Evolutionary conservation across 2,888 invertebrate species (phyloP).

Genomic region (Cyaniris semiargus): DNA sequence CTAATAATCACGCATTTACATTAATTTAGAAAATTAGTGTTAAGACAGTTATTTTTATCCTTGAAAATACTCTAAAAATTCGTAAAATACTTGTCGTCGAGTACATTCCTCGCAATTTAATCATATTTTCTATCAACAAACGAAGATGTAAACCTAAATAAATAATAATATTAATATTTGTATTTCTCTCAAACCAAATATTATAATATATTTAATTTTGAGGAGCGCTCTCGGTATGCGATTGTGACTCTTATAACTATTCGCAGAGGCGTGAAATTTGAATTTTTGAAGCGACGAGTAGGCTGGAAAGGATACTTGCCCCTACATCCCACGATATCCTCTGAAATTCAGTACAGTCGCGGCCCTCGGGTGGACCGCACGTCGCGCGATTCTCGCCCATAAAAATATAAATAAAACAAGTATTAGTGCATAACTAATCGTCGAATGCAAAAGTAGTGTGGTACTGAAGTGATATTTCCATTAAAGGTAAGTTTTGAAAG

Average conservation of each 20-base stretch:
- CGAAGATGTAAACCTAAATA: constrained; percentile 9
- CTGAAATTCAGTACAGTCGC: constrained; percentile 45
- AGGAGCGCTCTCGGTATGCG: background rate
- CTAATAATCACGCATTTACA: too few species aligned
- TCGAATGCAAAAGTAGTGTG: background rate
- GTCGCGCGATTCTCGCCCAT: constrained; percentile 36
- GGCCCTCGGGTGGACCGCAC: constrained; percentile 39
- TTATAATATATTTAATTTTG: constrained; percentile 1
- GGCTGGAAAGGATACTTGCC: constrained; percentile 44
- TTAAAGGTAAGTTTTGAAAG: constrained; percentile 5
- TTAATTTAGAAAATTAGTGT: too few species aligned
- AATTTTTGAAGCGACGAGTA: constrained; percentile 37
- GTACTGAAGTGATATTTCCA: background rate
- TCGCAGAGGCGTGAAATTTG: background rate
- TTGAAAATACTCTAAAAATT: background rate
- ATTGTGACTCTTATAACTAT: background rate
- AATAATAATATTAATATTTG: background rate
- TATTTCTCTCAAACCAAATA: background rate
- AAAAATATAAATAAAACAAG: constrained; percentile 13
- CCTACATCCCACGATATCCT: constrained; percentile 45
- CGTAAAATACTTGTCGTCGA: background rate
- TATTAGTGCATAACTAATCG: background rate
- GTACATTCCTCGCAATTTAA: background rate
- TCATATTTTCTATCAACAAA: background rate
- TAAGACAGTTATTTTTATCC: too few species aligned